Evolutionary conservation across 2,113 vertebrate genomes (phyloP), one percentile per base, ranked within the genome.

Genomic region (Chelonoidis abingdonii): DNA sequence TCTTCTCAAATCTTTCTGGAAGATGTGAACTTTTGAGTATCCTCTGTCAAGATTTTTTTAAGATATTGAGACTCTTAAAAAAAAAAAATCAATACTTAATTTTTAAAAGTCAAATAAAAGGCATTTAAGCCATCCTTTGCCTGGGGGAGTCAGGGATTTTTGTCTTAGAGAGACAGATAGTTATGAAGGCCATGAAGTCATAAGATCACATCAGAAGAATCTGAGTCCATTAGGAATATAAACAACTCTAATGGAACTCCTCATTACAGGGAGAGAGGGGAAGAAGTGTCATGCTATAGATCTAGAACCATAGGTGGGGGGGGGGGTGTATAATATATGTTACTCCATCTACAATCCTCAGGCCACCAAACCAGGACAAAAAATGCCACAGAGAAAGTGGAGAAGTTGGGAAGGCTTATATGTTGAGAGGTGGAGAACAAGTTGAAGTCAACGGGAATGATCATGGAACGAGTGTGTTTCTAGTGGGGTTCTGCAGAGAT

Each of bases 201-300:
- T 0, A 75, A 27, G 5, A 44, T 5, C 8, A 11, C 27, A 59
- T 49, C 82, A 84, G 81, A 59, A 57, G 72, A 78, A 80, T 1
- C 0, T 4, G 49, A 54, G 87, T 2, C 78, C 49, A 13, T 10
- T 8, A 35, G 1, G 47, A 22, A 92, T 31, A 24, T 0, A 52
- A 69, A 76, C 29, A 5, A 35, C 78, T 25, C 56, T 17, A 3
- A 83, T 0, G 10, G 41, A 44, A 8, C 44, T 56, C 2, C 44
- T 5, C 75, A 78, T 13, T 1, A 27, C 49, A 41, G 84, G 24
- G 52, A 25, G 0, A 5, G 52, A 47, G 83, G 16, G 47, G 1
- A 87, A 16, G 13, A 69, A 21, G 7, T 1, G 41, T 12, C 5
- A 2, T 38, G 17, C 35, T 69, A 38, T 19, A n/a, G 0, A 14